phyloP scores from a whole-genome alignment of 2,113 vertebrate genomes.

The Chlamydotis undulata region DNA sequence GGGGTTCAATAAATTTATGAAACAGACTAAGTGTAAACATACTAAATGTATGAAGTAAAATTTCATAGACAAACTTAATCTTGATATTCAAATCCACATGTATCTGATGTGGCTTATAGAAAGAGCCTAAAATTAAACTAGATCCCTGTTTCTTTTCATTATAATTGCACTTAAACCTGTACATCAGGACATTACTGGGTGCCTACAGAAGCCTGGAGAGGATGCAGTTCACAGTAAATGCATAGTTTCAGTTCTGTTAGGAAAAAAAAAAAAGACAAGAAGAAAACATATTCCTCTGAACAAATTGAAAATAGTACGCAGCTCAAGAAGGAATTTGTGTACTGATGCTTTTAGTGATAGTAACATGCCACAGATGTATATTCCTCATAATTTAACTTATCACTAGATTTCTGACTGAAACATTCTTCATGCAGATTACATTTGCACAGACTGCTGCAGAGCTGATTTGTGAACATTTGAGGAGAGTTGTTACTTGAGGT shows the following conservation, averaged over 20 bases:
- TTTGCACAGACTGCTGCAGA: background rate
- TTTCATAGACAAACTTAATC: background rate
- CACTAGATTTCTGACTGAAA: background rate
- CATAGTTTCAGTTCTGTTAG: background rate
- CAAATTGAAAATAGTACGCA: background rate
- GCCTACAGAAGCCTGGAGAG: background rate
- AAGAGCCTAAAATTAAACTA: background rate
- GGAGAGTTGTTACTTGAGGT: no score
- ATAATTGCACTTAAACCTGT: background rate
- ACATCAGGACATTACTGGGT: background rate
- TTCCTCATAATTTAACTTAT: background rate
- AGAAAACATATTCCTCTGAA: background rate
- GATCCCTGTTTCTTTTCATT: rapidly evolving
- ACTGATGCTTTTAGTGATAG: rapidly evolving
- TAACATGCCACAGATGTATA: background rate
- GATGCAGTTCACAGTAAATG: background rate
- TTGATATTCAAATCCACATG: rapidly evolving
- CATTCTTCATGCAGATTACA: rapidly evolving
- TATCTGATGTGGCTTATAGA: background rate
- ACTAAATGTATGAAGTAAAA: background rate
- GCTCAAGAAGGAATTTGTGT: background rate
- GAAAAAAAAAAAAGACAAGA: background rate
- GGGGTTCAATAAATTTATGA: background rate
- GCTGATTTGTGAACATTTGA: background rate
- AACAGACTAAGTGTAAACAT: background rate